A percentile compares a stretch with the other conserved stretches of the same genome.
These are phyloP conservation scores for Acanthaster planci DNA, from an alignment of 35 echinoderm and acorn worm genomes.

Conservation along the genomic window DNA sequence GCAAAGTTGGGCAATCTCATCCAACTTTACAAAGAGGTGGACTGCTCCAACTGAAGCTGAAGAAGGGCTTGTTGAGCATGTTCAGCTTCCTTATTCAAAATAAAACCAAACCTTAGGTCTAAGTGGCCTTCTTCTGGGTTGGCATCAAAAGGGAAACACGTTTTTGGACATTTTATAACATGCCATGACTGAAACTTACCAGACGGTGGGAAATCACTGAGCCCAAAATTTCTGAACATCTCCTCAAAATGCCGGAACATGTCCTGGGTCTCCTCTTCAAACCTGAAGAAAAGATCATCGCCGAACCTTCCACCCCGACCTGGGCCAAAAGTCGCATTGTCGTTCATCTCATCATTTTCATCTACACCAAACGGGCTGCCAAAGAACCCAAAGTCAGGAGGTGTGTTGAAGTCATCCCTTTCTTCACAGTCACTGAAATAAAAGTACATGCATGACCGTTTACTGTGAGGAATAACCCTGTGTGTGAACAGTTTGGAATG, in stretches of 20 bases:
- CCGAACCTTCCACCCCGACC: slow-evolving; percentile 7
- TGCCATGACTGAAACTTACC: background rate
- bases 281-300: slow-evolving; percentile 9
- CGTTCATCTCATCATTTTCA: slow-evolving; percentile 7
- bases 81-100: no score
- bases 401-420: background rate
- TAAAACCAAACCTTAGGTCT: background rate
- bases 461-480: no score
- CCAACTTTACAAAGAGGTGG: no score
- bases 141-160: background rate
- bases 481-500: no score
- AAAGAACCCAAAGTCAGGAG: background rate
- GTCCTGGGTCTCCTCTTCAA: slow-evolving; percentile 29
- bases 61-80: no score
- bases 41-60: no score
- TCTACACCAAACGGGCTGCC: background rate
- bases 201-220: slow-evolving; percentile 24
- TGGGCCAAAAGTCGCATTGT: background rate
- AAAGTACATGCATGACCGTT: no score
- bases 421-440: slow-evolving; percentile 10
- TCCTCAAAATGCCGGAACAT: slow-evolving; percentile 60
- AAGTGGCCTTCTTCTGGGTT: background rate
- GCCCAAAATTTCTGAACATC: slow-evolving; percentile 59
- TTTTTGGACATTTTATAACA: background rate
- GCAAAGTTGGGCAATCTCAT: no score